Evolutionary conservation across 2,888 invertebrate species (phyloP).

Genomic region (Patella depressa): DNA sequence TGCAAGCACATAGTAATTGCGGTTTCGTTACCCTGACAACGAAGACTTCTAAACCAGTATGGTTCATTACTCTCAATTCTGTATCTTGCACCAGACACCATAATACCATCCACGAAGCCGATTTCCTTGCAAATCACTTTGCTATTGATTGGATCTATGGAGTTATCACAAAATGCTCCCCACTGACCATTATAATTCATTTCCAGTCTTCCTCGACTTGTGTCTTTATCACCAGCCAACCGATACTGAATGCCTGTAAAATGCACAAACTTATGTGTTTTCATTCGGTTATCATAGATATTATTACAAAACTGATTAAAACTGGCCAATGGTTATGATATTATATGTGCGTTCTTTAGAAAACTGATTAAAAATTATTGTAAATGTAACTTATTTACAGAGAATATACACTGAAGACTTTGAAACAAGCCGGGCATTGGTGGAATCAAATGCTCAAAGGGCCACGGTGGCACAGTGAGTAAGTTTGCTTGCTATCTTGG

Average conservation of each 20-base stretch:
- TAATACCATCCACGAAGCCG: constrained; percentile 32
- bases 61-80: constrained; percentile 34
- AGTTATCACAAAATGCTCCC: constrained; percentile 57
- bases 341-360: too few relatives aligned
- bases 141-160: constrained; percentile 50
- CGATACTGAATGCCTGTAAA: constrained; percentile 43
- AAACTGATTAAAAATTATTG: too few relatives aligned
- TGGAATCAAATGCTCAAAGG: too few relatives aligned
- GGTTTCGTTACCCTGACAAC: constrained; percentile 50
- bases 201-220: constrained; percentile 50
- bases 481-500: too few relatives aligned
- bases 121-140: constrained; percentile 50
- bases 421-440: too few relatives aligned
- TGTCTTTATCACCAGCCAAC: constrained; percentile 40
- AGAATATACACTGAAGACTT: too few relatives aligned
- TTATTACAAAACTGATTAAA: too few relatives aligned
- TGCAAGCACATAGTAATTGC: constrained; percentile 44
- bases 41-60: constrained; percentile 47
- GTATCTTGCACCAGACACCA: constrained; percentile 35
- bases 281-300: too few relatives aligned
- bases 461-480: too few relatives aligned
- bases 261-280: too few relatives aligned
- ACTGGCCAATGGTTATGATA: too few relatives aligned
- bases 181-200: constrained; percentile 51
- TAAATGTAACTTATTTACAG: too few relatives aligned